phyloP scores from a whole-genome alignment of 2,888 invertebrate species.

The Tipula lateralis region DNA sequence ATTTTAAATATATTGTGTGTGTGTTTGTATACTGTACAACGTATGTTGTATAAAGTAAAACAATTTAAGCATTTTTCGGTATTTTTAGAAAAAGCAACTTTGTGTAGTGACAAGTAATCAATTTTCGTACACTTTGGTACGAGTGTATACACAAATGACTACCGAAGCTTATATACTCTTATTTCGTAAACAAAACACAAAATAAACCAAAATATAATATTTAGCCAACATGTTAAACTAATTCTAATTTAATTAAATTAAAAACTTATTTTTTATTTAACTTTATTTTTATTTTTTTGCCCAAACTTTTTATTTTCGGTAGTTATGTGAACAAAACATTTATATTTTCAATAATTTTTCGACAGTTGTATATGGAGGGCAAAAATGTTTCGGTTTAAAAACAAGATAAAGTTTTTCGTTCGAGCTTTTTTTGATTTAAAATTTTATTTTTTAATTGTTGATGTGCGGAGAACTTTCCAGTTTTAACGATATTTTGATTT shows the following conservation, averaged over 20 bases:
- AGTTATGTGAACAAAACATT: background rate
- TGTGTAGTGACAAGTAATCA: slow-evolving; percentile 11
- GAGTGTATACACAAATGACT: background rate
- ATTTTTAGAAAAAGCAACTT: background rate
- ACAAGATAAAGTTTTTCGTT: background rate
- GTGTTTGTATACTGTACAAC: background rate
- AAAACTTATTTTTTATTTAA: background rate
- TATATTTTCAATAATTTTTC: background rate
- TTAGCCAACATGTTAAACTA: slow-evolving; percentile 14
- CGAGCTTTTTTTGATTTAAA: background rate
- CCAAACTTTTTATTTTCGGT: background rate
- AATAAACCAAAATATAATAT: background rate
- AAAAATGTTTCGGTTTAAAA: background rate
- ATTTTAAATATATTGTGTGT: background rate
- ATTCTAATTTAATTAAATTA: slow-evolving; percentile 19
- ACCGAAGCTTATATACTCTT: background rate
- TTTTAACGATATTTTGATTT: slow-evolving; percentile 5
- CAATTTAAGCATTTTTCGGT: background rate
- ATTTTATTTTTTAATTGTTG: background rate
- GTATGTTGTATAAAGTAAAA: background rate
- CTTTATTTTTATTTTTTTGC: background rate
- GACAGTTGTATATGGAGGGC: background rate
- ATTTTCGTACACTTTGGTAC: background rate
- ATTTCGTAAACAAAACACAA: background rate
- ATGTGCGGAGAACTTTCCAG: background rate